A percentile compares a stretch with the other conserved stretches of the same genome.
Evolutionary conservation across 2,888 invertebrate genomes (phyloP).

Genomic region (Amiota mariae): DNA sequence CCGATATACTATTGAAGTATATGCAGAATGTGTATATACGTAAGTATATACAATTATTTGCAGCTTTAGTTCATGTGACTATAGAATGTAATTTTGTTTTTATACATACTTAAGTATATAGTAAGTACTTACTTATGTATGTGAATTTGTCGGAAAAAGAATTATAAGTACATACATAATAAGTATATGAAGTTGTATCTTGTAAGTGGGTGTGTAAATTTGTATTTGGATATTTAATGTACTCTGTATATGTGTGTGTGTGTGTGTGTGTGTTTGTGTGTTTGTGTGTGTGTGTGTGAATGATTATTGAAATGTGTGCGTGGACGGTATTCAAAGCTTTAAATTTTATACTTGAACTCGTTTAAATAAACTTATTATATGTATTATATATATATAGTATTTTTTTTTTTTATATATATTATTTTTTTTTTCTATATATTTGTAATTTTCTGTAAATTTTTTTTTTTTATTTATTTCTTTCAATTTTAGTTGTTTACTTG

Average conservation of each 20-base stretch:
- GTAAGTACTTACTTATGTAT: too few species aligned
- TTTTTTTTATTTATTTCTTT: slow-evolving; percentile 29
- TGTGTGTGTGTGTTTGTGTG: slow-evolving; percentile 42
- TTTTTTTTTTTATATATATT: slow-evolving; percentile 38
- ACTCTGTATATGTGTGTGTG: slow-evolving; percentile 37
- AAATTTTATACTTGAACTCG: slow-evolving; percentile 52
- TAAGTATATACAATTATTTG: too few species aligned
- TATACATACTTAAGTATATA: too few species aligned
- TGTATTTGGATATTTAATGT: slow-evolving; percentile 19
- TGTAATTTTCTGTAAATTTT: slow-evolving; percentile 31
- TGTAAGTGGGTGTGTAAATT: neutral
- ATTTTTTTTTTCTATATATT: slow-evolving; percentile 44
- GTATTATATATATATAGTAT: slow-evolving; percentile 29
- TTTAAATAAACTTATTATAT: slow-evolving; percentile 38
- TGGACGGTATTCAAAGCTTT: slow-evolving; percentile 72
- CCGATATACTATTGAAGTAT: too few species aligned
- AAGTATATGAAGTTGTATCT: too few species aligned
- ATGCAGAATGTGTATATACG: too few species aligned
- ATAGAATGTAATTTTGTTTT: too few species aligned
- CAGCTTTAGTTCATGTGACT: too few species aligned
- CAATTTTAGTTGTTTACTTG: slow-evolving; percentile 29
- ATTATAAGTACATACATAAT: too few species aligned
- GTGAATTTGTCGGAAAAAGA: too few species aligned
- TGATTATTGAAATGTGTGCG: slow-evolving; percentile 54
- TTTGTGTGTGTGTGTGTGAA: slow-evolving; percentile 37